Conservation (phyloP, 2,888 invertebrate species). For the Pegoplata infirma region DNA sequence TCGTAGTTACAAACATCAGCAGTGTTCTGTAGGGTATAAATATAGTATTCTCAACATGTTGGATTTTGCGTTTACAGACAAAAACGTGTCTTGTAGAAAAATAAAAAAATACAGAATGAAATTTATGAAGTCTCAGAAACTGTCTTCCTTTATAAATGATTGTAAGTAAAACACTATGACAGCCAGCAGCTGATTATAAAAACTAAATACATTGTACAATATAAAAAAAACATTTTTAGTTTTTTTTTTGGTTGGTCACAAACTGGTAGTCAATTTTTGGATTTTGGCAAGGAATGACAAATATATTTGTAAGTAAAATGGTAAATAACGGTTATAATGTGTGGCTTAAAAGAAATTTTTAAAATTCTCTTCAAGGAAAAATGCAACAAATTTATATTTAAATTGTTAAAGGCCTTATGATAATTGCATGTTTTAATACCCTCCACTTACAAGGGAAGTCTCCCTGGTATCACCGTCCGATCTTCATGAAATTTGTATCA, state of each 20-base stretch:
- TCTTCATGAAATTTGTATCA: too few species aligned
- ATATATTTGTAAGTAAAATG: background rate
- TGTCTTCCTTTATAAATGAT: slow-evolving; percentile 16
- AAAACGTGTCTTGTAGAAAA: slow-evolving; percentile 39
- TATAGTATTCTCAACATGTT: slow-evolving; percentile 29
- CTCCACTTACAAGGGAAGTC: too few species aligned
- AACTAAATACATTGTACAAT: too few species aligned
- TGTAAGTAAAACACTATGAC: slow-evolving; percentile 30
- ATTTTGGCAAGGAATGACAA: slow-evolving; percentile 42
- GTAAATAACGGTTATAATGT: slow-evolving; percentile 10
- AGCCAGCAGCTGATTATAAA: slow-evolving; percentile 50
- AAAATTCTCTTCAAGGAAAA: too few species aligned
- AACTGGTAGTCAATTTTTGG: slow-evolving; percentile 15
- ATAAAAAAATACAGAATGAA: background rate
- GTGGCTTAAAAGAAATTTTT: background rate
- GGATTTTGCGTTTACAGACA: slow-evolving; percentile 24
- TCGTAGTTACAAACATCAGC: too few species aligned
- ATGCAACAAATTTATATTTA: too few species aligned
- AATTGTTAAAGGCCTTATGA: too few species aligned
- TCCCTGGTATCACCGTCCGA: too few species aligned
- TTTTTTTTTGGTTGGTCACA: slow-evolving; percentile 2
- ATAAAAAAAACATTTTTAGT: slow-evolving; percentile 9
- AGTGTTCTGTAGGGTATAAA: too few species aligned
- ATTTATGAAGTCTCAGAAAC: slow-evolving; percentile 42
- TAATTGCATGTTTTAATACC: too few species aligned